These are phyloP conservation scores for Eulimnadia texana DNA, from an alignment of 1,140 invertebrate species.

Conservation along the genomic window DNA sequence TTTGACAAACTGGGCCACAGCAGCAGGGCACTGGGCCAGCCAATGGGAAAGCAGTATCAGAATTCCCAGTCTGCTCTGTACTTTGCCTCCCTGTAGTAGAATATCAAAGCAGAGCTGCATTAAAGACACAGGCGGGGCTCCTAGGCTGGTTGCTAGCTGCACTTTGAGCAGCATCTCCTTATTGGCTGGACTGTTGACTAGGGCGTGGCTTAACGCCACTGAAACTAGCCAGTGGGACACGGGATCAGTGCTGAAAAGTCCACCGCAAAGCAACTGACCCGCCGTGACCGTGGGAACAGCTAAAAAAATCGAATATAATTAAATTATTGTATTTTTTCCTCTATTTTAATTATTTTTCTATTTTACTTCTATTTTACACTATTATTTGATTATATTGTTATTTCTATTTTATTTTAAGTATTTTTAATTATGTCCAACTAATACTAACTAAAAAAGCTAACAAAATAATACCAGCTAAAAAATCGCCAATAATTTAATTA, in stretches of 20 bases:
- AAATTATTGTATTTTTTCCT: too few species aligned
- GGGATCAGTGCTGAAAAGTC: slow-evolving; percentile 76
- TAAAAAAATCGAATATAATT: slow-evolving; percentile 23
- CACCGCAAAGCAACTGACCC: slow-evolving; percentile 87
- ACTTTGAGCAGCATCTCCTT: slow-evolving; percentile 89
- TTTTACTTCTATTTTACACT: neutral
- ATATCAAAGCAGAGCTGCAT: slow-evolving; percentile 72
- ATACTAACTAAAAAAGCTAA: too few species aligned
- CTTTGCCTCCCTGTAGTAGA: slow-evolving; percentile 58
- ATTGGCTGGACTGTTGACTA: slow-evolving; percentile 76
- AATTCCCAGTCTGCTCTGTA: slow-evolving; percentile 80
- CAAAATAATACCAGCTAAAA: too few species aligned
- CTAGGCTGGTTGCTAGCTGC: slow-evolving; percentile 70
- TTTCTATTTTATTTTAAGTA: too few species aligned
- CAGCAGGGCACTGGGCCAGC: slow-evolving; percentile 67
- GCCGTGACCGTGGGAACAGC: slow-evolving; percentile 32
- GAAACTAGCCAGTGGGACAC: slow-evolving; percentile 96
- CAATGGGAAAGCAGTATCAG: slow-evolving; percentile 82
- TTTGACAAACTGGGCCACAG: slow-evolving; percentile 67
- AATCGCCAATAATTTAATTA: too few species aligned
- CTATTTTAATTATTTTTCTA: neutral
- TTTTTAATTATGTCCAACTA: too few species aligned
- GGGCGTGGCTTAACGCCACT: slow-evolving; percentile 72
- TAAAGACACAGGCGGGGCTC: slow-evolving; percentile 68
- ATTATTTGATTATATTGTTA: neutral